Evolutionary conservation across 2,888 invertebrate species (phyloP), one percentile per base, ranked within the genome.

Genomic region (Strigamia crassipes): DNA sequence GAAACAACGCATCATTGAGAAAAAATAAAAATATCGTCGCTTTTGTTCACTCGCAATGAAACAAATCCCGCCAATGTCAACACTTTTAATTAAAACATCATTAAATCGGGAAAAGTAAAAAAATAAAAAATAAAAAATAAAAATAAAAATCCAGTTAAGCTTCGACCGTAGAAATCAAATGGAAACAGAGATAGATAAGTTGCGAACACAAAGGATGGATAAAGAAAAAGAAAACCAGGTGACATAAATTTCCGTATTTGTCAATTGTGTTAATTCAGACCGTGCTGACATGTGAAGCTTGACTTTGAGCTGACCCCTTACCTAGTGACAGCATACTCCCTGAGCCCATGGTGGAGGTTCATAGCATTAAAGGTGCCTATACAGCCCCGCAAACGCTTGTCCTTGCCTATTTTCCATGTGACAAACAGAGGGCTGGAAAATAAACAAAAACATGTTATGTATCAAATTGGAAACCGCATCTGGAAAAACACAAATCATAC

Each of bases 351-450:
- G 88, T 98, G 97, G 87, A 99, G 92, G 88, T 94, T 95, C 93
- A 97, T 95, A 82, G 97, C 95, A 88, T 96, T 96, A 89, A 99
- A 99, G 79, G 99, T 99, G 83, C 99, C 99, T 87, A 99, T 99
- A 90, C 99, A 99, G 80, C 99, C 99, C 84, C 99, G 92, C 84
- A 99, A 91, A 84, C 96, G 92, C 87, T 95, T 94, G 87, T 97
- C 97, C 87, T 95, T 94, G 81, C 99, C 99, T 87, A 96, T 96
- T 90, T 96, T 96, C 99, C 99, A 99, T 84, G 99, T 99, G 85
- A 99, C 99, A 91, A 99, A 99, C 87, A 99, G 91, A 82, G 99
- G 99, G 89, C 96, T 96, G 90, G 84, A 91, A 91, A 86, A 77
- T 84, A 82, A 83, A 38, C 81, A 83, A 42, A 41, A 56, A 56